Evolutionary conservation across 2,888 invertebrate genomes (phyloP), one percentile per base, ranked within the genome.

Genomic region (Melitaea athalia): DNA sequence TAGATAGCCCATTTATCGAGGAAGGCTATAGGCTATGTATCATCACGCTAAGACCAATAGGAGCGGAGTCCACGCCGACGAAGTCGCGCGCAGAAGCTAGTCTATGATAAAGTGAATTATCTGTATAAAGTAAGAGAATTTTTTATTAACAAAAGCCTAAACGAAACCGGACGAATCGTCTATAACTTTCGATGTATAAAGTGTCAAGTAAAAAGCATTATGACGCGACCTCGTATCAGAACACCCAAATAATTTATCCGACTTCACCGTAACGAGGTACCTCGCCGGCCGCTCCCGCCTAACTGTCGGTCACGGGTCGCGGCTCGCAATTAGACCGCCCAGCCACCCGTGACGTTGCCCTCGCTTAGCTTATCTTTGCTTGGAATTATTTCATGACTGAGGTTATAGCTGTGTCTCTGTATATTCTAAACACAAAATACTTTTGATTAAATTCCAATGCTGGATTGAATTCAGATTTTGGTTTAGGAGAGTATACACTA

Each of bases 341-440:
- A 81, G 79, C 88, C 88, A 88, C 88, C 89, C 89, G 89, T 81
- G 85, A 83, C 88, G 78, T 72, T 76, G 77, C 74, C 79, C 77
- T 79, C 76, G 63, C 64, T 55, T 53, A 66, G 53, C 60, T 53
- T 69, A 68, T 68, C 71, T 66, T 63, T 68, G 71, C 68, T 71
- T 59, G 62, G 63, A 63, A 67, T 63, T 63, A 67, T 67, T 67
- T 31, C 62, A 67, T 59, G 64, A 42, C 38, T 57, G 38, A 49
- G n/a, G 45, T 45, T 45, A 45, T 57, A 53, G 17, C 53, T 15
- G n/a, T 43, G 50, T 49, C 61, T 61, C 15, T 42, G 15, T 42
- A 15, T 11, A 38, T 57, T 57, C 57, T 33, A 42, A 42, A 42
- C 15, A 42, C n/a, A 57, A 57, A 57, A 33, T 31, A 12, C 12